Evolutionary conservation across 2,113 vertebrate species (phyloP).

Genomic region (Halichoeres trimaculatus): DNA sequence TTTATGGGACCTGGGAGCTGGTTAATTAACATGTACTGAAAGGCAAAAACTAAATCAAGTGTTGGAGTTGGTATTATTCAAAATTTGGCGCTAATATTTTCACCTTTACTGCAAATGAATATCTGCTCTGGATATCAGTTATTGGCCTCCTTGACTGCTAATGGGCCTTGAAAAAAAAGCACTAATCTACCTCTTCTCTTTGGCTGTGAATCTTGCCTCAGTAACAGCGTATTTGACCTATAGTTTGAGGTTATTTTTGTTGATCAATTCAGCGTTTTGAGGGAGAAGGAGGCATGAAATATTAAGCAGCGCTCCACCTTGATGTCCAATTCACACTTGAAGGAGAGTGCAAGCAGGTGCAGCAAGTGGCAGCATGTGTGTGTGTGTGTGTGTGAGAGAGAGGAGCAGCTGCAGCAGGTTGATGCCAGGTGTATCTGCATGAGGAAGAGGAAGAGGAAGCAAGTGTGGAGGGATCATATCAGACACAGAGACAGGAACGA

Average conservation of each 20-base stretch:
- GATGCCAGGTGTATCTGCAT: conserved; percentile 32
- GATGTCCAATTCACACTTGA: conserved; percentile 22
- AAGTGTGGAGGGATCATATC: conserved; percentile 21
- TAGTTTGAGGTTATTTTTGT: conserved; percentile 40
- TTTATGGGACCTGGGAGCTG: no score
- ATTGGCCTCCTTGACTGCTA: no score
- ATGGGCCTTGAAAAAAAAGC: no score
- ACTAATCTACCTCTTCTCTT: no score
- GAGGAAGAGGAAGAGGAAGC: conserved; percentile 10
- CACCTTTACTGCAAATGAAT: no score
- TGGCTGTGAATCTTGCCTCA: no score
- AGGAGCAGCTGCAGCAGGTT: conserved; percentile 17
- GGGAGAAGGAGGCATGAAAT: background rate
- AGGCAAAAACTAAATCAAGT: no score
- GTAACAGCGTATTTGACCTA: conserved; percentile 13
- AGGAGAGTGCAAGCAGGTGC: conserved; percentile 7
- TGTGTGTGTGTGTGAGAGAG: background rate
- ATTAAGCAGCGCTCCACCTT: conserved; percentile 19
- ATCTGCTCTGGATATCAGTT: no score
- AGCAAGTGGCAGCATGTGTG: background rate
- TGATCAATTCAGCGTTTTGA: conserved; percentile 32
- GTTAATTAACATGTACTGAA: no score
- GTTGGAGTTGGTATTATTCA: no score
- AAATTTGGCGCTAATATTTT: no score
- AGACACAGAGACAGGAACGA: background rate